Conservation (phyloP, 1,140 invertebrate genomes). For the Hesperophylax magnus region DNA sequence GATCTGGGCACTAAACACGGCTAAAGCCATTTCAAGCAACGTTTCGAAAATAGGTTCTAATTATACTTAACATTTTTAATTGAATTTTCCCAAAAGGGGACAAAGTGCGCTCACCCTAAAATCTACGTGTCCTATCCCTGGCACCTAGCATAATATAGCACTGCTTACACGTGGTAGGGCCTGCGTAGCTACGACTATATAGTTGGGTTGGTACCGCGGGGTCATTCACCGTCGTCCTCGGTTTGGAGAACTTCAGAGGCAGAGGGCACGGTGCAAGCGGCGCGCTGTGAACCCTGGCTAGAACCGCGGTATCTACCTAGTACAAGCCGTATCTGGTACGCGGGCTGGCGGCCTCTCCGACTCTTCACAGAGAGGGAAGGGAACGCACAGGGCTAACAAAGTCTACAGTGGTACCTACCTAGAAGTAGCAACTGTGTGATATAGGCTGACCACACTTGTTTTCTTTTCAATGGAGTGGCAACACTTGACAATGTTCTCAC, state of each 20-base stretch:
- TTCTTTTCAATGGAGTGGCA: no score
- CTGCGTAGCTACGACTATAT: no score
- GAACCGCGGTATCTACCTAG: no score
- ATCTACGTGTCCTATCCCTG: not conserved
- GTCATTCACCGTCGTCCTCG: constrained; percentile 1
- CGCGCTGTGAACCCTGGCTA: constrained; percentile 11
- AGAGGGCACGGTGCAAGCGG: not conserved
- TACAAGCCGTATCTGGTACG: no score
- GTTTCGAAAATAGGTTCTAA: no score
- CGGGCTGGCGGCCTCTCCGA: no score
- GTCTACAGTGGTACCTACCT: constrained; percentile 6
- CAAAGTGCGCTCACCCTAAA: not conserved
- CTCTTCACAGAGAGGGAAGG: not conserved
- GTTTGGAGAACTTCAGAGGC: not conserved
- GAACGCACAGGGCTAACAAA: constrained; percentile 22
- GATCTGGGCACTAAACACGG: no score
- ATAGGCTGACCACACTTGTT: not conserved
- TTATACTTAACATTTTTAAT: no score
- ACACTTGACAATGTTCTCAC: no score
- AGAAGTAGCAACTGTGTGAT: constrained; percentile 11
- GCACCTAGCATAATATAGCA: constrained; percentile 15
- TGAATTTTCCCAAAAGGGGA: no score
- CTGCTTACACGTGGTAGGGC: constrained; percentile 1
- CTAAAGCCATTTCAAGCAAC: no score
- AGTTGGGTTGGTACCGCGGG: not conserved